These are phyloP conservation scores for Cossypha caffra DNA, from an alignment of 2,797 vertebrate genomes.

Conservation along the genomic window DNA sequence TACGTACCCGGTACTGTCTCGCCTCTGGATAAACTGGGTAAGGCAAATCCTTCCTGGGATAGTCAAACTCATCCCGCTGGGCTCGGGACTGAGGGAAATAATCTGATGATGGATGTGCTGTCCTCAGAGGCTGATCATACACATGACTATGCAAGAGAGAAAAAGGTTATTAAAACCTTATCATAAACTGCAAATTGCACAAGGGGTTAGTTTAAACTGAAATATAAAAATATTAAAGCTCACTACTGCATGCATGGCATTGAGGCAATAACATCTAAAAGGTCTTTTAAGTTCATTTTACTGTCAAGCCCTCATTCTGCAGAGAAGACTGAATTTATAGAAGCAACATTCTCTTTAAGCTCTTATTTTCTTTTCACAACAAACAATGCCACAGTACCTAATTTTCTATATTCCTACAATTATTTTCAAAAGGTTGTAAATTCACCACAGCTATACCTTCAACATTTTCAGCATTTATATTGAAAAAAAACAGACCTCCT, in stretches of 20 bases:
- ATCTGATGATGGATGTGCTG: background rate
- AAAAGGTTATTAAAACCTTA: background rate
- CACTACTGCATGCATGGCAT: background rate
- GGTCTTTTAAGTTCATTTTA: background rate
- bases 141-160: background rate
- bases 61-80: rapidly evolving
- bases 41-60: background rate
- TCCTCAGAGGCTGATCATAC: background rate
- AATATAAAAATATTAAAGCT: background rate
- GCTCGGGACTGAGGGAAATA: background rate
- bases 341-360: background rate
- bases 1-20: background rate
- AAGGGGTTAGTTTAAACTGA: background rate
- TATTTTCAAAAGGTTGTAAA: background rate
- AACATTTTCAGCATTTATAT: background rate
- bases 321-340: background rate
- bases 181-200: background rate
- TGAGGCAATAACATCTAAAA: background rate
- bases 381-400: background rate
- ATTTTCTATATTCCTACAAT: background rate
- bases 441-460: background rate
- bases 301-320: background rate
- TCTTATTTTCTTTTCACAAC: background rate
- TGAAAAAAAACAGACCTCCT: background rate
- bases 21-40: background rate